Evolutionary conservation across 2,888 invertebrate species (phyloP), one percentile per base, ranked within the genome.

Genomic region (Lycia hirtaria): DNA sequence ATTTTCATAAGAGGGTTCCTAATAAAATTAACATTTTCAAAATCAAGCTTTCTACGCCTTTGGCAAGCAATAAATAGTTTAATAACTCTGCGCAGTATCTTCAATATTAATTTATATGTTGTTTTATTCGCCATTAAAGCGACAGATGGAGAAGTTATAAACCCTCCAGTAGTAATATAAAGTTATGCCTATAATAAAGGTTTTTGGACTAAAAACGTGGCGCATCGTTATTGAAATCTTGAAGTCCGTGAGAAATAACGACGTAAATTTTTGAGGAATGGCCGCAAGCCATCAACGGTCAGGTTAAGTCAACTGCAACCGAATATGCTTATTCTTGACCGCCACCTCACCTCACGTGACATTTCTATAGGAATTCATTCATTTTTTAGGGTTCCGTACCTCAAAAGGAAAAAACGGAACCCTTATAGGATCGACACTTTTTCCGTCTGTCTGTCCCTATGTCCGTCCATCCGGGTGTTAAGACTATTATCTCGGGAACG

Each of bases 111-210:
- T 62, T 62, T 52, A 52, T 60, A 45, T 37, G 41, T 41, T 60
- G 43, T 60, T 55, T 64, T 64, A 64, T 57, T 35, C 22, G 40
- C 59, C 59, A 61, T 64, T 33, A 57, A 62, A 28, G n/a, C 45
- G 30, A 30, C 64, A 65, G 60, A 53, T 58, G 64, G 57, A 19
- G 32, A 6, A 15, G 60, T 43, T 37, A 32, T 65, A 60, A 62
- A 58, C 26, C 43, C 30, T 26, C 20, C 3, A 20, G 24, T 47
- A 45, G 40, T 48, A 47, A 22, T 52, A 51, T 52, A 52, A 57
- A 57, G 41, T 48, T 48, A 52, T 35, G 47, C 17, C 41, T 52
- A 37, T 44, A 56, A 56, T 56, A 56, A 57, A 47, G 47, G 38
- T 30, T 51, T 49, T 48, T 45, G 47, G 50, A 40, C 44, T 33